Percentiles rank a stretch among this genome's conserved stretches.
Evolutionary conservation across 2,113 vertebrate genomes (phyloP).

Genomic region (Natator depressus): DNA sequence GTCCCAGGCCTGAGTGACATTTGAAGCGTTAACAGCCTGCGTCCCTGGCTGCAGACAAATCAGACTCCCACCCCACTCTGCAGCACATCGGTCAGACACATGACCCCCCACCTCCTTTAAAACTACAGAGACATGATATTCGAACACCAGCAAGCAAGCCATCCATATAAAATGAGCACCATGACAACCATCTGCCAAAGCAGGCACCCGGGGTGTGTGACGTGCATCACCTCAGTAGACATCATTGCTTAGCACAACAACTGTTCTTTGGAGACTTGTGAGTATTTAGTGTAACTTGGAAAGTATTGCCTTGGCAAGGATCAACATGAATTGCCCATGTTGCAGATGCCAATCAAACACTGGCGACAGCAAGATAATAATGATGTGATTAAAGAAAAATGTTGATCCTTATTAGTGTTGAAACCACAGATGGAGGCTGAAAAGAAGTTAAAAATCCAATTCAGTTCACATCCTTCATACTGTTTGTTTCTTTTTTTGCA

Average conservation of each 20-base stretch:
- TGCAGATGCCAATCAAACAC: background rate
- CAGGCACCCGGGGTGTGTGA: background rate
- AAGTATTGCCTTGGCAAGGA: background rate
- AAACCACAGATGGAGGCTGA: background rate
- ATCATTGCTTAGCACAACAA: background rate
- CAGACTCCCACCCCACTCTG: background rate
- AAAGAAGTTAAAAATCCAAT: slow-evolving; percentile 13
- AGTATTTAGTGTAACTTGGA: background rate
- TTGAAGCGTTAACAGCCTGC: background rate
- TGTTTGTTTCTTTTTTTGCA: background rate
- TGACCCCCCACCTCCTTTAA: slow-evolving; percentile 7
- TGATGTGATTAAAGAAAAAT: background rate
- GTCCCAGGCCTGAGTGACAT: background rate
- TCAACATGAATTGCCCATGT: background rate
- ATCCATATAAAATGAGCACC: background rate
- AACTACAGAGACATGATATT: slow-evolving; percentile 25
- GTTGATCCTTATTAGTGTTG: background rate
- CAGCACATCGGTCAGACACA: accelerated
- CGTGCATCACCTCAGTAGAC: no score
- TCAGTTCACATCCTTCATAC: accelerated
- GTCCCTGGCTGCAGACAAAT: background rate
- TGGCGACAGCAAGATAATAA: background rate
- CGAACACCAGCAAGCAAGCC: background rate
- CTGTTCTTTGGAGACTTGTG: background rate
- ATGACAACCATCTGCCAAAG: background rate